Conservation (phyloP, 2,888 invertebrate genomes). For the Nephrotoma guestfalica region DNA sequence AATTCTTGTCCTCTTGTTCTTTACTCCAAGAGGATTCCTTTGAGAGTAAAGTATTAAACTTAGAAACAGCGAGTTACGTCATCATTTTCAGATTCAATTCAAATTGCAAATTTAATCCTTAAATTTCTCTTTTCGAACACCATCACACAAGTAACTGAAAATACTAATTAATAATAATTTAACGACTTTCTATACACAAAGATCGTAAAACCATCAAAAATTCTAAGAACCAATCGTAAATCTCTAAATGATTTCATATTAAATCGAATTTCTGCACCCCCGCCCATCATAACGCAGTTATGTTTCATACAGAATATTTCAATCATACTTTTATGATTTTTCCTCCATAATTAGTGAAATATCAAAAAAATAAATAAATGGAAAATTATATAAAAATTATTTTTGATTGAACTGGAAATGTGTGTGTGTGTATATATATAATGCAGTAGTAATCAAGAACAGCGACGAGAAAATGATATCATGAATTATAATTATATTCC, state of each 20-base stretch:
- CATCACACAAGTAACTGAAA: background rate
- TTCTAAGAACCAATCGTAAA: background rate
- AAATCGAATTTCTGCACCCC: background rate
- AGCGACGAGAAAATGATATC: background rate
- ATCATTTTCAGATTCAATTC: background rate
- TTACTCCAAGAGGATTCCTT: too few species aligned
- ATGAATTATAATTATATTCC: background rate
- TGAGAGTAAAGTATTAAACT: too few species aligned
- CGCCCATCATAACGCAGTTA: background rate
- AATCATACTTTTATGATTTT: background rate
- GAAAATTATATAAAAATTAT: background rate
- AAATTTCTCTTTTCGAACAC: background rate
- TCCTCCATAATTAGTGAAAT: background rate
- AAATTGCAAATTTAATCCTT: background rate
- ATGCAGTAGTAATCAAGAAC: background rate
- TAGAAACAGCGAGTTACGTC: background rate
- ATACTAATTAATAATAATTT: background rate
- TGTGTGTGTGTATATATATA: background rate
- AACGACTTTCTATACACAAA: background rate
- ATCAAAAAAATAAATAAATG: background rate
- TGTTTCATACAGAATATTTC: background rate
- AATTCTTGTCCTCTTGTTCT: too few species aligned
- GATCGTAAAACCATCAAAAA: background rate
- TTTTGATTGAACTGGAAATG: background rate
- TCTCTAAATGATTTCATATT: background rate